Evolutionary conservation across 2,113 vertebrate genomes (phyloP).

Genomic region (Sorex araneus): DNA sequence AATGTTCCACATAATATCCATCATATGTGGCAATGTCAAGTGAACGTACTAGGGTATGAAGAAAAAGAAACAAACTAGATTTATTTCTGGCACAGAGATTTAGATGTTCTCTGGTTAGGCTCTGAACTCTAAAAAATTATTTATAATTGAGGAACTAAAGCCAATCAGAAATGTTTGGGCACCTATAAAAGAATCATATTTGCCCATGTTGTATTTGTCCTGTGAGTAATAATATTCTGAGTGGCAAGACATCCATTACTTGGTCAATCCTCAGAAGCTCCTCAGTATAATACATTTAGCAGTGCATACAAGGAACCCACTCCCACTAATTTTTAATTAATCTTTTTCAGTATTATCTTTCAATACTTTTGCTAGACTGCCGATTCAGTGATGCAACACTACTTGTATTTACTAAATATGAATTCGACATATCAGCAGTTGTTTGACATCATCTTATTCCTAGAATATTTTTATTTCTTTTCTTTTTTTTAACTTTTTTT

Average conservation of each 20-base stretch:
- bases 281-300: neutral
- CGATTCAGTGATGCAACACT: no score
- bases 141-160: neutral
- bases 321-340: no score
- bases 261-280: neutral
- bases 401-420: conserved; percentile 12
- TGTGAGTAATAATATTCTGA: neutral
- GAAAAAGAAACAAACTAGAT: conserved; percentile 21
- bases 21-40: neutral
- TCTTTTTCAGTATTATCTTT: conserved; percentile 29
- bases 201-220: neutral
- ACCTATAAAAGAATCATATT: neutral
- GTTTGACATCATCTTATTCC: neutral
- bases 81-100: neutral
- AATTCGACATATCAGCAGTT: neutral
- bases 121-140: neutral
- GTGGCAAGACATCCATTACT: neutral
- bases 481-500: no score
- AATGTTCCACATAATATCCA: neutral
- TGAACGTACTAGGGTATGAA: conserved; percentile 1
- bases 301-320: no score
- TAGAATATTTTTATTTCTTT: neutral
- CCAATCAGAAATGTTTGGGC: neutral
- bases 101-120: neutral
- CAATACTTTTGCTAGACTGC: no score